Conservation (phyloP, 1,140 invertebrate species). For the Charaxes varanes region DNA sequence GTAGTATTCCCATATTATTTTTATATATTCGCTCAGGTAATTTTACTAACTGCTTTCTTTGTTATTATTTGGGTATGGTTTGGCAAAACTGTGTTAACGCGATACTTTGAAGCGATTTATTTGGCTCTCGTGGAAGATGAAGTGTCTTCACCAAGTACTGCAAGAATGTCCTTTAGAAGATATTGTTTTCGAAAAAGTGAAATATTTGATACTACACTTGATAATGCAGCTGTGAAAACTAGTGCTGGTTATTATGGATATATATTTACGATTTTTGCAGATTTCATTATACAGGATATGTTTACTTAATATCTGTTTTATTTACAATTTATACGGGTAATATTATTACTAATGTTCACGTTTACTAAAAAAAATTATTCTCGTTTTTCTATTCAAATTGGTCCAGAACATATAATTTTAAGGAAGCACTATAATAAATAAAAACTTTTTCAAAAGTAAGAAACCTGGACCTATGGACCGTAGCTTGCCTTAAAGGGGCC, state of each 20-base stretch:
- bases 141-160: constrained; percentile 10
- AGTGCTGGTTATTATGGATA: constrained; percentile 9
- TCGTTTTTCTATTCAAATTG: too few relatives aligned
- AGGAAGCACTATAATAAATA: too few relatives aligned
- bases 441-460: too few relatives aligned
- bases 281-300: constrained; percentile 24
- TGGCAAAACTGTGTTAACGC: constrained; percentile 37
- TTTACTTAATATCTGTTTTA: too few relatives aligned
- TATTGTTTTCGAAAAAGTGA: constrained; percentile 62
- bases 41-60: constrained; percentile 41
- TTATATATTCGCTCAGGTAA: constrained; percentile 57
- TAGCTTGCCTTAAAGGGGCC: too few relatives aligned
- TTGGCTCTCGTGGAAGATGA: constrained; percentile 19
- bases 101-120: constrained; percentile 42
- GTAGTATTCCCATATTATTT: constrained; percentile 61
- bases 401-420: too few relatives aligned
- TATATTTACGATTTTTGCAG: constrained; percentile 15
- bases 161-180: constrained; percentile 37
- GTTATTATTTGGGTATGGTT: constrained; percentile 41
- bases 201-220: constrained; percentile 41
- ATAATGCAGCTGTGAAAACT: constrained; percentile 12
- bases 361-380: too few relatives aligned
- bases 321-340: too few relatives aligned
- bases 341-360: too few relatives aligned
- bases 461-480: too few relatives aligned